A percentile compares a stretch with the other conserved stretches of the same genome.
Conservation (phyloP, 2,113 vertebrate species). For the Bagarius yarrelli region DNA sequence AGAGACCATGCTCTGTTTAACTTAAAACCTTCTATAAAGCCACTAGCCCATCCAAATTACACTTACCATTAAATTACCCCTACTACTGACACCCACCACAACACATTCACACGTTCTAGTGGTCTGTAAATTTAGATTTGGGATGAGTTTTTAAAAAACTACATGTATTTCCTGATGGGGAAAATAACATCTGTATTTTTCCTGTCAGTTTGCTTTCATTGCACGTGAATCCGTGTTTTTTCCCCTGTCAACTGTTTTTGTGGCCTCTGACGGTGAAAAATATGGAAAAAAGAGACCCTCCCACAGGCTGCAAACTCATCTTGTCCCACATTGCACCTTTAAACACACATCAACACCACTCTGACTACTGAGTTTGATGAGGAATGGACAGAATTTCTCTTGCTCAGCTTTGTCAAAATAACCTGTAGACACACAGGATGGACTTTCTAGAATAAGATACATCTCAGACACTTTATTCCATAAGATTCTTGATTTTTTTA, state of each 20-base stretch:
- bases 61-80: slow-evolving; percentile 61
- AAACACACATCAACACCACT: slow-evolving; percentile 8
- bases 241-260: slow-evolving; percentile 34
- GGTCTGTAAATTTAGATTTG: background rate
- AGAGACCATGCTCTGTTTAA: slow-evolving; percentile 66
- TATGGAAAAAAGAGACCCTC: slow-evolving; percentile 27
- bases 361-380: slow-evolving; percentile 45
- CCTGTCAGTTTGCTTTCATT: slow-evolving; percentile 34
- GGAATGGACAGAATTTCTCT: slow-evolving; percentile 2
- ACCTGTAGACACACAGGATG: background rate
- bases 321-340: background rate
- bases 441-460: background rate
- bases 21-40: slow-evolving; percentile 59
- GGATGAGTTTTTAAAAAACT: background rate
- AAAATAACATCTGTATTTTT: slow-evolving; percentile 16
- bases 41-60: slow-evolving; percentile 65
- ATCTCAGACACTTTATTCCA: background rate
- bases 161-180: background rate
- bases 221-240: slow-evolving; percentile 30
- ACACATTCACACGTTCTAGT: background rate
- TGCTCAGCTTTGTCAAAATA: background rate
- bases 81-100: background rate
- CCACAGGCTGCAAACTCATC: slow-evolving; percentile 18
- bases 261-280: slow-evolving; percentile 36
- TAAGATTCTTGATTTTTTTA: background rate